These are phyloP conservation scores for Bolborhynchus lineola DNA, from an alignment of 2,113 vertebrate species.

Conservation along the genomic window DNA sequence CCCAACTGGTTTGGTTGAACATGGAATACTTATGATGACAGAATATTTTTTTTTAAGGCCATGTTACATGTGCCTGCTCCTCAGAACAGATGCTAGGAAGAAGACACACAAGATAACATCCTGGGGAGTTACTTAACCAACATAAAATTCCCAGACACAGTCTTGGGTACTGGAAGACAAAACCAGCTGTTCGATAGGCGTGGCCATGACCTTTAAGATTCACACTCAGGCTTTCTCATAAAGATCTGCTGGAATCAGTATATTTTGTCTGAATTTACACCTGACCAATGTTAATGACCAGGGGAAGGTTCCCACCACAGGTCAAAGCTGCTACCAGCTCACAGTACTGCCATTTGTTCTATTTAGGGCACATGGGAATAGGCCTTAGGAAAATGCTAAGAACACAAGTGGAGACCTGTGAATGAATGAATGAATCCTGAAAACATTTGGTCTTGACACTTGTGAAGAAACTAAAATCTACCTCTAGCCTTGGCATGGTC, in stretches of 20 bases:
- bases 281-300: not conserved
- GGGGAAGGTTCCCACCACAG: not conserved
- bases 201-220: not conserved
- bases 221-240: not conserved
- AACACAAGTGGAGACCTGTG: not conserved
- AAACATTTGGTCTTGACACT: accelerated
- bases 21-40: not conserved
- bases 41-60: not conserved
- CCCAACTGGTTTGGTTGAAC: not conserved
- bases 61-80: not conserved
- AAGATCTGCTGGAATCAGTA: not conserved
- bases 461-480: not conserved
- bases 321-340: not conserved
- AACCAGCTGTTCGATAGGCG: not conserved
- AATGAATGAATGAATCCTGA: not conserved
- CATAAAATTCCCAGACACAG: not conserved
- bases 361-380: not conserved
- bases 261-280: not conserved
- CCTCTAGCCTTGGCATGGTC: not conserved
- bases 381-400: not conserved
- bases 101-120: not conserved
- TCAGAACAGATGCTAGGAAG: not conserved
- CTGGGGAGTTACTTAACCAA: not conserved
- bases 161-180: not conserved
- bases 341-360: not conserved